These are phyloP conservation scores for Ooceraea biroi DNA, from an alignment of 1,140 invertebrate genomes.

Conservation along the genomic window DNA sequence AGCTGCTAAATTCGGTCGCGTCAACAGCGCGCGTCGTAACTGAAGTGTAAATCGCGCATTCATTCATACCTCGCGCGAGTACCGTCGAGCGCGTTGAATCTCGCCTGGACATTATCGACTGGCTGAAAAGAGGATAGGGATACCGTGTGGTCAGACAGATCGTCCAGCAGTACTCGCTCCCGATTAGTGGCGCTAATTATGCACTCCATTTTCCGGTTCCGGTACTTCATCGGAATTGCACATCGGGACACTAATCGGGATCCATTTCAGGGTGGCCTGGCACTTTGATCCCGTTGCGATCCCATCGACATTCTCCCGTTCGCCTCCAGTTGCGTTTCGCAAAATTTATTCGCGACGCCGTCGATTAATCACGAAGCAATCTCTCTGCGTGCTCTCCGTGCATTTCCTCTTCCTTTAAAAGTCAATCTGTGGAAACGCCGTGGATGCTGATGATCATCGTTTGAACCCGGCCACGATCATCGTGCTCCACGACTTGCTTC, in stretches of 20 bases:
- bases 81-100: conserved; percentile 40
- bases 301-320: conserved; percentile 28
- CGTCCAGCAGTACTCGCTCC: conserved; percentile 43
- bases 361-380: neutral
- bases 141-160: conserved; percentile 7
- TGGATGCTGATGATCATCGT: neutral
- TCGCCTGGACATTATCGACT: conserved; percentile 48
- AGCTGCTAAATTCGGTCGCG: conserved; percentile 53
- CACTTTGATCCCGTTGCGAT: conserved; percentile 42
- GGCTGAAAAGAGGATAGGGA: conserved; percentile 3
- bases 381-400: neutral
- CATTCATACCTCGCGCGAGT: neutral
- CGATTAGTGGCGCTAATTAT: conserved; percentile 62
- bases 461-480: conserved; percentile 24
- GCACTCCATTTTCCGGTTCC: conserved; percentile 58
- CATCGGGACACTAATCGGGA: conserved; percentile 32
- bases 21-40: conserved; percentile 26
- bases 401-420: neutral
- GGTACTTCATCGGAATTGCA: conserved; percentile 47
- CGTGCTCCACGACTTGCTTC: conserved; percentile 16
- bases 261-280: conserved; percentile 39
- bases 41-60: conserved; percentile 47
- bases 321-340: neutral
- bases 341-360: conserved; percentile 27
- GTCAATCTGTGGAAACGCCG: conserved; percentile 6